Evolutionary conservation across 2,888 invertebrate species (phyloP).

Genomic region (Leucoptera coffeella): DNA sequence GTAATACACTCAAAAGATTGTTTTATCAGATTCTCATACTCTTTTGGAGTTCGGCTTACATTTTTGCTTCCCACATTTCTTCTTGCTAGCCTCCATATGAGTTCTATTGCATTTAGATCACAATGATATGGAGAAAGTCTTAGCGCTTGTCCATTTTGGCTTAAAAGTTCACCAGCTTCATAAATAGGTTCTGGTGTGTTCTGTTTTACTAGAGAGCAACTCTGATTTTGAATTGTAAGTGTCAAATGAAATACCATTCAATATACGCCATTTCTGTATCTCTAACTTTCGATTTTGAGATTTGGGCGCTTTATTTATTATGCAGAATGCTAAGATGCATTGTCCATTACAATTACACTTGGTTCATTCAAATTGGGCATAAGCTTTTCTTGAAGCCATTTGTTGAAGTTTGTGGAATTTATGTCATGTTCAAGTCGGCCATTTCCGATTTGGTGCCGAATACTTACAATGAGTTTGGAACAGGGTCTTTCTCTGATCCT

Average conservation of each 20-base stretch:
- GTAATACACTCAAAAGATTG: no score
- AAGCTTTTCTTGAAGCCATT: no score
- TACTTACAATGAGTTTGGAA: no score
- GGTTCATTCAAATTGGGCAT: constrained; percentile 5
- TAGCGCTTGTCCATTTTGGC: constrained; percentile 8
- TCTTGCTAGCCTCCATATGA: no score
- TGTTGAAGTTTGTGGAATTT: constrained; percentile 1
- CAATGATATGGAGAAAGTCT: no score
- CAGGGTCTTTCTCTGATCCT: no score
- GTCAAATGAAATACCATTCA: constrained; percentile 9
- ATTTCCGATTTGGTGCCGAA: constrained; percentile 8
- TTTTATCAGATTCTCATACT: no score
- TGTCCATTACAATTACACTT: constrained; percentile 7
- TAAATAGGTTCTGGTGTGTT: constrained; percentile 9
- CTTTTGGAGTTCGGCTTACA: no score
- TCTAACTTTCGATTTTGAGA: no score
- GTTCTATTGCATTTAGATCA: no score
- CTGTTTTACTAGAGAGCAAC: constrained; percentile 8
- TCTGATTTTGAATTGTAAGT: constrained; percentile 6
- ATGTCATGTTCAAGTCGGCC: constrained; percentile 3
- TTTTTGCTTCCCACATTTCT: no score
- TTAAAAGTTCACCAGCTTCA: no score
- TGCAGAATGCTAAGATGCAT: constrained; percentile 6
- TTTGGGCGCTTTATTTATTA: constrained; percentile 4
- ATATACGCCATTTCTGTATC: constrained; percentile 10